Evolutionary conservation across 2,888 invertebrate species (phyloP), one percentile per base, ranked within the genome.

Genomic region (Himalopsyche kuldschensis): DNA sequence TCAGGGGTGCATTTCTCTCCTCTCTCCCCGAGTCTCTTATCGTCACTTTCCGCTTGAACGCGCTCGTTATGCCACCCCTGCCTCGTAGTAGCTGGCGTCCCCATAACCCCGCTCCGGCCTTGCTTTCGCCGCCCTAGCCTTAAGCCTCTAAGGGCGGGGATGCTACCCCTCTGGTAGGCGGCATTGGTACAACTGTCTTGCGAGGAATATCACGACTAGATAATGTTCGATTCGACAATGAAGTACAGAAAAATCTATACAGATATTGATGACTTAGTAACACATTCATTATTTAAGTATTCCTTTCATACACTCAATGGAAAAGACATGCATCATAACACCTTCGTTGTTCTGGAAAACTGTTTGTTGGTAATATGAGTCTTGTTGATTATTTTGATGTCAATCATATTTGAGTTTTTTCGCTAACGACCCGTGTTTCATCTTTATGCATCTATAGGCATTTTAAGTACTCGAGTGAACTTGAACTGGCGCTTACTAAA

Each of bases 41-140:
- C 92, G 91, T 90, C 91, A 90, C 90, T 91, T 92, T 92, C 91
- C 89, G 89, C 91, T 90, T 92, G 91, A 91, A 91, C 92, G 92
- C 91, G 88, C 89, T 88, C 90, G 91, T 90, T 90, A 89, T 89
- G 87, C 87, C 87, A 88, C 88, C 89, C 87, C 86, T 85, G 82
- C 79, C 84, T 85, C 63, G 48, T 35, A 69, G 69, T 69, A 69
- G 69, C 69, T 69, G 69, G 20, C 48, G 75, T n/a, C 75, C 75
- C 75, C 30, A 20, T 80, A 46, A n/a, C 82, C 15, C 76, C 82
- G 69, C 79, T 27, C 82, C 46, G 41, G 15, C 69, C 69, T 69
- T 30, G 24, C 69, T 76, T 69, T 30, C 30, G 69, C 69, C 69
- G 69, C 69, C 27, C 69, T 69, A 15, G 30, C 69, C 69, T 20